Evolutionary conservation across 53 echinoderm and acorn worm genomes (phyloP), one percentile per base, ranked within the genome.

Genomic region (Holothuria leucospilota): DNA sequence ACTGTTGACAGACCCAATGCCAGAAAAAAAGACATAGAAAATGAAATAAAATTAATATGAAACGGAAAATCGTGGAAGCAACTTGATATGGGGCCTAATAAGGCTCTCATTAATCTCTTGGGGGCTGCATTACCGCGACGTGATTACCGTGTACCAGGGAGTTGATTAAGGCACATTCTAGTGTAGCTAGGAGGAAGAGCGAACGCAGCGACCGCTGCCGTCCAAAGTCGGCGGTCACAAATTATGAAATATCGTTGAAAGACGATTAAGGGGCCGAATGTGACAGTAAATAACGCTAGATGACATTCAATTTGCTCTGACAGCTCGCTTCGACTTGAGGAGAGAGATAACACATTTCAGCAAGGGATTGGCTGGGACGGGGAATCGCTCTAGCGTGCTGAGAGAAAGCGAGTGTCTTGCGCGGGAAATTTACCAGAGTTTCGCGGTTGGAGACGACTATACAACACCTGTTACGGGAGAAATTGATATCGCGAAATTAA

Each of bases 241-340:
- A 74, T 74, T 74, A 74, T 74, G 74, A 74, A 74, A 74, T 74
- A 74, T 74, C 27, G 74, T 49, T 74, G 74, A 74, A 46, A 74
- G 74, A 74, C 74, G 40, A 70, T n/a, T 39, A 39, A 74, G 49
- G 51, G 74, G 51, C 51, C 51, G 74, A 74, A n/a, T 8, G 24
- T 74, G 46, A 20, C 24, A 40, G 74, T 74, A 74, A 74, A 74
- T 74, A 74, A 46, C 12, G 25, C 49, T 12, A 74, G 26, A 74
- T 74, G 74, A 74, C 74, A 74, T 74, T 74, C 74, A 74, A 74
- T 49, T 74, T 74, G 74, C 41, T 49, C 23, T 74, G 49, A 42
- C 74, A 46, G 49, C 13, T 74, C 52, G 25, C 39, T 49, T 67
- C 27, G 68, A 68, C 28, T 28, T 29, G 68, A 68, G 46, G n/a